Evolutionary conservation across 1,140 invertebrate genomes (phyloP).

Genomic region (Macrosteles quadrilineatus): DNA sequence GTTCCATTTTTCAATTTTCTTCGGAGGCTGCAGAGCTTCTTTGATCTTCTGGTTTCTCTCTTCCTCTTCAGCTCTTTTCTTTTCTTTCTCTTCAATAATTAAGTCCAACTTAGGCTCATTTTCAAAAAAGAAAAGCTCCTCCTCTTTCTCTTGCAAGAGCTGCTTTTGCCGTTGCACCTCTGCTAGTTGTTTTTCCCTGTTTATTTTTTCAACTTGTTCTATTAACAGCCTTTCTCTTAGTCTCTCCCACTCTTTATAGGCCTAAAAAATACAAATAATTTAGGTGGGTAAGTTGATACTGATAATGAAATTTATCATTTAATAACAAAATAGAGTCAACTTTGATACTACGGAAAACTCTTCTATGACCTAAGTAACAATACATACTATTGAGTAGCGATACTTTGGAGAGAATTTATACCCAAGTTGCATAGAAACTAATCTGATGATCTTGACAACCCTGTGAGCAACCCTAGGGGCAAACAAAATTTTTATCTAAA

Average conservation of each 20-base stretch:
- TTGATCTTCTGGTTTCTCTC: background rate
- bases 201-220: constrained; percentile 56
- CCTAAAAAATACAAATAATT: constrained; percentile 37
- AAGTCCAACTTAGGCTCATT: constrained; percentile 73
- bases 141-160: constrained; percentile 60
- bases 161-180: constrained; percentile 61
- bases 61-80: constrained; percentile 35
- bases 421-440: too few species aligned
- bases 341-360: too few species aligned
- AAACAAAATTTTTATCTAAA: too few species aligned
- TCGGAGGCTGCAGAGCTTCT: background rate
- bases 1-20: background rate
- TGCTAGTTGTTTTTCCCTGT: constrained; percentile 56
- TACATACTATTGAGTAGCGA: too few species aligned
- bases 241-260: constrained; percentile 60
- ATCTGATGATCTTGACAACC: too few species aligned
- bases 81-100: constrained; percentile 57
- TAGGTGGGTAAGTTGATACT: too few species aligned
- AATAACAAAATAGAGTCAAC: too few species aligned
- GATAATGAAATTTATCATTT: too few species aligned
- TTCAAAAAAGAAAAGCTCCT: constrained; percentile 76
- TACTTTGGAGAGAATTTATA: too few species aligned
- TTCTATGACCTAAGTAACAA: too few species aligned
- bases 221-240: constrained; percentile 50
- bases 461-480: too few species aligned